These are phyloP conservation scores for Strix occidentalis DNA, from an alignment of 2,797 vertebrate genomes.

Conservation along the genomic window DNA sequence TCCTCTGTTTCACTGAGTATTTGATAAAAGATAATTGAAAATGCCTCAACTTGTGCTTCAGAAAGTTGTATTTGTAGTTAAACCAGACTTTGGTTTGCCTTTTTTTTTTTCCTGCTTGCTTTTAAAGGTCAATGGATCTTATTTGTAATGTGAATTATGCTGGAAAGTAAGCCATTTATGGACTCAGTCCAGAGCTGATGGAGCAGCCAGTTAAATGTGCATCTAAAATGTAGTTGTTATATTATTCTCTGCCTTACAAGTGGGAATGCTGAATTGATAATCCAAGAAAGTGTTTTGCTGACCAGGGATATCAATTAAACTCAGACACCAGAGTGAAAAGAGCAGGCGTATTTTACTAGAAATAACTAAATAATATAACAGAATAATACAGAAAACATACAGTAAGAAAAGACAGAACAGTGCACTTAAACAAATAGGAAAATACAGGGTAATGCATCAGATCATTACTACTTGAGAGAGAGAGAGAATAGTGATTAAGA, in stretches of 20 bases:
- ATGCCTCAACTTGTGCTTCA: constrained; percentile 13
- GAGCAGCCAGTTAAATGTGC: background rate
- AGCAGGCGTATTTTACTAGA: too few species aligned
- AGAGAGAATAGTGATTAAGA: too few species aligned
- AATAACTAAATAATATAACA: too few species aligned
- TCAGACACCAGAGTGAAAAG: too few species aligned
- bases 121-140: constrained; percentile 20
- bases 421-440: too few species aligned
- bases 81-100: constrained; percentile 16
- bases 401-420: too few species aligned
- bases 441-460: too few species aligned
- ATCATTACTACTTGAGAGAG: too few species aligned
- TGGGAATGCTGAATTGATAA: background rate
- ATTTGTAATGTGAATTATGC: constrained; percentile 6
- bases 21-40: constrained; percentile 55
- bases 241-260: background rate
- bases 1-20: constrained; percentile 31
- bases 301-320: too few species aligned
- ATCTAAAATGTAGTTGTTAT: background rate
- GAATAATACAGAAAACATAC: too few species aligned
- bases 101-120: background rate
- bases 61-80: constrained; percentile 19
- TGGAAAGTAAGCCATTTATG: constrained; percentile 19
- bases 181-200: background rate
- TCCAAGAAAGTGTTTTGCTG: background rate